These are phyloP conservation scores for Platerodrilus igneus DNA, from an alignment of 2,888 invertebrate species.

Conservation along the genomic window DNA sequence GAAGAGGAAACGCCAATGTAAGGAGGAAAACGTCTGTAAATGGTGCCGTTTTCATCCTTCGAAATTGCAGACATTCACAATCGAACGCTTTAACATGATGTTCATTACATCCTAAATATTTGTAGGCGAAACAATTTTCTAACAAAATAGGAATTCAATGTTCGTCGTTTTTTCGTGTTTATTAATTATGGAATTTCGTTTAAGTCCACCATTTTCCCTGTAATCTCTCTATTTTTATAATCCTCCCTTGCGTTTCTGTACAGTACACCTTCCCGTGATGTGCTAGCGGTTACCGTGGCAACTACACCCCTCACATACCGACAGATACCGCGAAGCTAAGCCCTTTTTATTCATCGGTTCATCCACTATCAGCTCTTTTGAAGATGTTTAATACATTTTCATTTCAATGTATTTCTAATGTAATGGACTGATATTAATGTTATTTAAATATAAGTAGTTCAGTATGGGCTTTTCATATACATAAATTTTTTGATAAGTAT, in stretches of 20 bases:
- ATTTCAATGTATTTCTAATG: too few relatives aligned
- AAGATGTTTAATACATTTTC: too few relatives aligned
- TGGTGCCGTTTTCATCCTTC: conserved; percentile 43
- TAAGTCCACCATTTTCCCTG: conserved; percentile 44
- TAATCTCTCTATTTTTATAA: conserved; percentile 48
- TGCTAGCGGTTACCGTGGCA: conserved; percentile 34
- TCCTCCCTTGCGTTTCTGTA: conserved; percentile 43
- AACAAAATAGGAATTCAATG: conserved; percentile 23
- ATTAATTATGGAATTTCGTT: conserved; percentile 1
- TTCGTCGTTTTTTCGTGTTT: conserved; percentile 12
- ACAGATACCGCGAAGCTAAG: conserved; percentile 31
- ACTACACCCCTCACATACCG: conserved; percentile 36
- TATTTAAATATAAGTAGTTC: too few relatives aligned
- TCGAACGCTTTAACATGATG: conserved; percentile 34
- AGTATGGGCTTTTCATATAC: too few relatives aligned
- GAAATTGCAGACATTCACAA: conserved; percentile 34
- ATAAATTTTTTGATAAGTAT: too few relatives aligned
- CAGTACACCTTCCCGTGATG: conserved; percentile 34
- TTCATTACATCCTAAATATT: conserved; percentile 26
- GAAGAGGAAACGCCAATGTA: conserved; percentile 48
- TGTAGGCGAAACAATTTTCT: conserved; percentile 24
- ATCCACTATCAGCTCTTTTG: too few relatives aligned
- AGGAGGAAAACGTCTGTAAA: conserved; percentile 49
- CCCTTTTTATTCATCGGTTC: conserved; percentile 27
- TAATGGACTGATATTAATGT: too few relatives aligned